Evolutionary conservation across 2,113 vertebrate genomes (phyloP).

Genomic region (Laticauda laticaudata): DNA sequence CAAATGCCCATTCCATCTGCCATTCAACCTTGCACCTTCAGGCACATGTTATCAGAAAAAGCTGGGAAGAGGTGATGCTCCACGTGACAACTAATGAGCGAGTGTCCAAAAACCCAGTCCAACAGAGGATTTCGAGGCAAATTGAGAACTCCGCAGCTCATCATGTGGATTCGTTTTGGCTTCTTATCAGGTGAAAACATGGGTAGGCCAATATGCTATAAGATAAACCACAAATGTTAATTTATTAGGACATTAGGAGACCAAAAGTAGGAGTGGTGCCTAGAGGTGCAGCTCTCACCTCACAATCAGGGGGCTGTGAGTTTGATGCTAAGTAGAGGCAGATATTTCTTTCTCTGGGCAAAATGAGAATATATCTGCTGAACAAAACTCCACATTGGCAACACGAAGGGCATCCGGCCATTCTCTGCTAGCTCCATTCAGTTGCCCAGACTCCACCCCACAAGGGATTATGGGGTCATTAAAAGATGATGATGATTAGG

Average conservation of each 20-base stretch:
- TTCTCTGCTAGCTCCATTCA: too few relatives aligned
- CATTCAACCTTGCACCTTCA: conserved; percentile 76
- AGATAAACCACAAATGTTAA: conserved; percentile 2
- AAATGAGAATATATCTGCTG: too few relatives aligned
- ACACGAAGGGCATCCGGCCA: too few relatives aligned
- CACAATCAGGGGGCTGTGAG: too few relatives aligned
- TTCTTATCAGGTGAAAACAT: conserved; percentile 81
- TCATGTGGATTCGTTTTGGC: conserved; percentile 84
- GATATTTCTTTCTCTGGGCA: too few relatives aligned
- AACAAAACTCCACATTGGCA: too few relatives aligned
- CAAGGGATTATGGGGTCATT: too few relatives aligned
- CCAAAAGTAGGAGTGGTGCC: too few relatives aligned
- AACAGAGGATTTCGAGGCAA: conserved; percentile 81
- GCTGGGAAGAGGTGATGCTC: conserved; percentile 93
- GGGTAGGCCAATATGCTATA: conserved; percentile 87
- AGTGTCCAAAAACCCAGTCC: conserved; percentile 91
- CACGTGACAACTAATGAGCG: conserved; percentile 90
- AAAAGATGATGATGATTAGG: background rate
- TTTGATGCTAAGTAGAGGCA: too few relatives aligned
- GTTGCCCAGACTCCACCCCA: too few relatives aligned
- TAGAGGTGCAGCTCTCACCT: too few relatives aligned
- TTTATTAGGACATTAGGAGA: background rate
- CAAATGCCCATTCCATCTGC: background rate
- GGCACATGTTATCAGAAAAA: conserved; percentile 93
- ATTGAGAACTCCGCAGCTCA: conserved; percentile 89